phyloP scores from a whole-genome alignment of 2,113 vertebrate species.

The Stomatorhinus ivindoensis region DNA sequence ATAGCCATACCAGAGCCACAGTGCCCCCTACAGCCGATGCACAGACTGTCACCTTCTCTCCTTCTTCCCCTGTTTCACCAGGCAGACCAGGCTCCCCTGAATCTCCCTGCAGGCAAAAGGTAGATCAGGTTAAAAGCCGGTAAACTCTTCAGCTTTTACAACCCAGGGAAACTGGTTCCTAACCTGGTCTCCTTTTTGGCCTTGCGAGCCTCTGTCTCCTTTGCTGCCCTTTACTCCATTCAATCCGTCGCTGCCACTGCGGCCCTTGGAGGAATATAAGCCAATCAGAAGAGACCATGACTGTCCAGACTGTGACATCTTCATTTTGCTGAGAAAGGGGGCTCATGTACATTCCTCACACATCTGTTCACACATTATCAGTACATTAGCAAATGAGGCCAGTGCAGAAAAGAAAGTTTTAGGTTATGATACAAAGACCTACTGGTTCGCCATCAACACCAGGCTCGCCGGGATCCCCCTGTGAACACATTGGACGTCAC shows the following conservation, averaged over 20 bases:
- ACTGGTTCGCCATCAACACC: constrained; percentile 67
- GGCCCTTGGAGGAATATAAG: constrained; percentile 56
- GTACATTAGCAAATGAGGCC: neutral
- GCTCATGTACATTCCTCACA: neutral
- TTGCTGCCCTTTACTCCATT: constrained; percentile 71
- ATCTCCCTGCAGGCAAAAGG: constrained; percentile 55
- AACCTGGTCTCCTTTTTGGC: constrained; percentile 66
- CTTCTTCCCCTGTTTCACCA: constrained; percentile 64
- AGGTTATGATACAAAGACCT: constrained; percentile 29
- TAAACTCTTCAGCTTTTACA: neutral
- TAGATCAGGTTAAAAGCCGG: neutral
- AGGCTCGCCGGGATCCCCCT: constrained; percentile 76
- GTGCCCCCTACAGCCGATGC: neutral
- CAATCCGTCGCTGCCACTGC: constrained; percentile 61
- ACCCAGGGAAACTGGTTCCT: neutral
- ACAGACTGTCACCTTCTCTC: constrained; percentile 62
- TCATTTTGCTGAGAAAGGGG: neutral
- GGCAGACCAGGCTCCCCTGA: constrained; percentile 61
- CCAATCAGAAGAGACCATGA: neutral
- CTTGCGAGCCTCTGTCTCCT: constrained; percentile 66
- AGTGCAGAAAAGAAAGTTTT: neutral
- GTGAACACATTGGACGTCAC: constrained; percentile 3
- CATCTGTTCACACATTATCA: neutral
- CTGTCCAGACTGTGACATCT: neutral
- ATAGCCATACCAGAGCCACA: neutral